Conservation (phyloP, 1,140 invertebrate genomes). For the Plectus sambesii region DNA sequence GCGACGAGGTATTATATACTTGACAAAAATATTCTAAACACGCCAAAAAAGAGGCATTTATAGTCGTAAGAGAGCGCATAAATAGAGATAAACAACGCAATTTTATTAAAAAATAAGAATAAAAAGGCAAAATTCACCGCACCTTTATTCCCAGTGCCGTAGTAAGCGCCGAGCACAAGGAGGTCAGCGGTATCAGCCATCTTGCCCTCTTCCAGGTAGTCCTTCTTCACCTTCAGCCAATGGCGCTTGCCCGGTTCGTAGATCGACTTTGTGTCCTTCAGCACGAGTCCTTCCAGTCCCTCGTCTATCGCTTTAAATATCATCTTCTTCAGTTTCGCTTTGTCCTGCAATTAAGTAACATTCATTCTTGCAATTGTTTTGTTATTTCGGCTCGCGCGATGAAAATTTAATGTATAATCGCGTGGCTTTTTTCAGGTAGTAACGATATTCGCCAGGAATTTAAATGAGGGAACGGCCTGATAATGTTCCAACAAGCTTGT, state of each 20-base stretch:
- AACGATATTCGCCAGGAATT: too few relatives aligned
- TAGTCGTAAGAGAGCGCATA: too few relatives aligned
- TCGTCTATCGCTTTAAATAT: slow-evolving; percentile 67
- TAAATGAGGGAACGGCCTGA: too few relatives aligned
- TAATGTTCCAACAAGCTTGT: too few relatives aligned
- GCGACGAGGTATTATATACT: too few relatives aligned
- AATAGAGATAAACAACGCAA: too few relatives aligned
- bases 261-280: slow-evolving; percentile 67
- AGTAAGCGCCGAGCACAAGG: slow-evolving; percentile 81
- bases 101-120: slow-evolving; percentile 9
- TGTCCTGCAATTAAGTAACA: slow-evolving; percentile 52
- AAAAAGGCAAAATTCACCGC: neutral
- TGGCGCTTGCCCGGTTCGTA: slow-evolving; percentile 86
- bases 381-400: too few relatives aligned
- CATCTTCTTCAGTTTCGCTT: slow-evolving; percentile 62
- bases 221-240: slow-evolving; percentile 90
- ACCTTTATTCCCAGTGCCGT: slow-evolving; percentile 78
- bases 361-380: too few relatives aligned
- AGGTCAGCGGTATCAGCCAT: slow-evolving; percentile 88
- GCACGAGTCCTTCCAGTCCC: slow-evolving; percentile 75
- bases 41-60: too few relatives aligned
- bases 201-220: slow-evolving; percentile 75
- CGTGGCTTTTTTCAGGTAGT: too few relatives aligned
- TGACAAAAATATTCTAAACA: too few relatives aligned
- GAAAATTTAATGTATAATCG: too few relatives aligned